Percentiles rank a stretch among this genome's conserved stretches.
These are phyloP conservation scores for Ditula angustiorana DNA, from an alignment of 2,888 invertebrate species.

Conservation along the genomic window DNA sequence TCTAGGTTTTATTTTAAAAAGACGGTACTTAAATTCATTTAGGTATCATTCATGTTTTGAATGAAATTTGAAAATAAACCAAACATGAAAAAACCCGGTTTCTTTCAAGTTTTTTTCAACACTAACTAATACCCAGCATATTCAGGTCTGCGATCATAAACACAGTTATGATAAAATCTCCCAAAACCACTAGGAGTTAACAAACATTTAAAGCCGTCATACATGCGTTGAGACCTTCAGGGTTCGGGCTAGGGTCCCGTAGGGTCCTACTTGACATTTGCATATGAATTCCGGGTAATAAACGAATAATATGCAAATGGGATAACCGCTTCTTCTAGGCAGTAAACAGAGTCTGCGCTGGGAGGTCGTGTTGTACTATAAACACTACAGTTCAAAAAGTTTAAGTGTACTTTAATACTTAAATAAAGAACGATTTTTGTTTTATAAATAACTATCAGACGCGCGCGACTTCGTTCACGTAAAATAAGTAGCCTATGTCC, in stretches of 20 bases:
- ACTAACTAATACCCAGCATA: too few species aligned
- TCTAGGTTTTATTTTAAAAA: too few species aligned
- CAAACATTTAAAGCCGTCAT: constrained; percentile 21
- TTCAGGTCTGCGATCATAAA: too few species aligned
- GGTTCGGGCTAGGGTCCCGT: constrained; percentile 13
- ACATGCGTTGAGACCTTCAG: constrained; percentile 19
- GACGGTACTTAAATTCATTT: too few species aligned
- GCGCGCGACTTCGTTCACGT: too few species aligned
- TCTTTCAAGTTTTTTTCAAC: too few species aligned
- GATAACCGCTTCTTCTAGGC: constrained; percentile 26
- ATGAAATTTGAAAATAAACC: too few species aligned
- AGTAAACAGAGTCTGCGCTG: constrained; percentile 17
- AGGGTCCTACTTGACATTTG: constrained; percentile 27
- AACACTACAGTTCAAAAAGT: neutral
- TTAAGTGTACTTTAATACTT: neutral
- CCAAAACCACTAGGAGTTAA: constrained; percentile 5
- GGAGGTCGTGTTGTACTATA: neutral
- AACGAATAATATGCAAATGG: constrained; percentile 38
- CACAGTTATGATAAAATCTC: neutral
- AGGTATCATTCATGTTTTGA: too few species aligned
- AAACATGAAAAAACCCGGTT: too few species aligned
- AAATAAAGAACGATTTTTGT: too few species aligned
- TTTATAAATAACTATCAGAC: too few species aligned
- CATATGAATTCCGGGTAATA: constrained; percentile 37
- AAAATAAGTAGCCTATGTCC: too few species aligned